phyloP scores from a whole-genome alignment of 2,797 vertebrate species.

The Eulemur mongoz region DNA sequence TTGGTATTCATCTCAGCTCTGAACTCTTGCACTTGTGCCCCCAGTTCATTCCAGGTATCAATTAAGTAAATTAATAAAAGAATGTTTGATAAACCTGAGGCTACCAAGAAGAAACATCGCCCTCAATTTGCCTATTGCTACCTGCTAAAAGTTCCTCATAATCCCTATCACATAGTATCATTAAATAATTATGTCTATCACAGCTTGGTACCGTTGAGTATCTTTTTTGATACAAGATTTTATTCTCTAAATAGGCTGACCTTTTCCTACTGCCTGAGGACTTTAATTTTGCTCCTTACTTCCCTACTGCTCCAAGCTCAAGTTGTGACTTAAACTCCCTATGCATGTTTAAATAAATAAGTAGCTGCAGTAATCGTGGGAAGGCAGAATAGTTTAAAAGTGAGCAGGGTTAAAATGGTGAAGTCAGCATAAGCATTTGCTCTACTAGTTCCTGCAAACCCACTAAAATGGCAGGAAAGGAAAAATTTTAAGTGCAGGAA shows the following conservation, averaged over 20 bases:
- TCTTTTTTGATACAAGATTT: conserved; percentile 5
- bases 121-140: not conserved
- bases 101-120: not conserved
- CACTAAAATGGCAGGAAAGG: not conserved
- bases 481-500: not conserved
- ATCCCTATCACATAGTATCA: not conserved
- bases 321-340: not conserved
- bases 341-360: not conserved
- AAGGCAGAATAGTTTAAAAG: not conserved
- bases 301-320: not conserved
- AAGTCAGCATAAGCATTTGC: not conserved
- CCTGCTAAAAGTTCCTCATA: not conserved
- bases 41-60: not conserved
- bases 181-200: conserved; percentile 48
- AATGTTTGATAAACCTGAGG: not conserved
- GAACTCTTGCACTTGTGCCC: not conserved
- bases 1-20: not conserved
- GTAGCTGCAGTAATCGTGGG: not conserved
- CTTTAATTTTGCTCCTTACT: conserved; percentile 19
- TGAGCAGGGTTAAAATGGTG: not conserved
- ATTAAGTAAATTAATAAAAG: not conserved
- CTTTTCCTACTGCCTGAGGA: conserved; percentile 13
- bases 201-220: not conserved
- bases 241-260: conserved; percentile 46
- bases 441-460: not conserved